Evolutionary conservation across 2,888 invertebrate species (phyloP).

Genomic region (Tenthredo notha): DNA sequence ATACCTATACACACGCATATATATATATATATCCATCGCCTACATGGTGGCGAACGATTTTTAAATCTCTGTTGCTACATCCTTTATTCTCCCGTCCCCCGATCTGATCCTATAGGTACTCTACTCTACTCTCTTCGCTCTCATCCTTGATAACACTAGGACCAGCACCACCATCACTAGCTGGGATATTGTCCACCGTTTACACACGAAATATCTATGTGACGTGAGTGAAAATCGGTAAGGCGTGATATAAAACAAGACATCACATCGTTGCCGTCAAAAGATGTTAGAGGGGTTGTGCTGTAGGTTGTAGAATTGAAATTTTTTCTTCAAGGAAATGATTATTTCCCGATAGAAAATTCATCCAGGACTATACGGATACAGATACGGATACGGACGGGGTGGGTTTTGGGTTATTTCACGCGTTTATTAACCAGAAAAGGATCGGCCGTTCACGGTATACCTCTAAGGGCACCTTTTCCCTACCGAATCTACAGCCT

Average conservation of each 20-base stretch:
- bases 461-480: not conserved
- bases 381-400: not conserved
- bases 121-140: not conserved
- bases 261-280: not conserved
- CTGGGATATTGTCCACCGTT: slow-evolving; percentile 35
- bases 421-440: slow-evolving; percentile 35
- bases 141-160: not conserved
- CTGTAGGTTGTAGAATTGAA: not conserved
- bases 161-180: not conserved
- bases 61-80: slow-evolving; percentile 45
- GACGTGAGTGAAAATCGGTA: slow-evolving; percentile 15
- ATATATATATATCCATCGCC: not conserved
- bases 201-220: not conserved
- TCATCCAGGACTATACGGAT: not conserved
- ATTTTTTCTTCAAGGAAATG: not conserved
- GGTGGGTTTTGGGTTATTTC: not conserved
- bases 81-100: slow-evolving; percentile 32
- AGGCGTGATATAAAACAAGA: slow-evolving; percentile 2
- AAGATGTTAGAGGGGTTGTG: not conserved
- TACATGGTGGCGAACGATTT: not conserved
- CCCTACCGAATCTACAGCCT: not conserved
- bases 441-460: slow-evolving; percentile 53
- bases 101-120: not conserved
- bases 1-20: not conserved
- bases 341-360: slow-evolving; percentile 5